These are phyloP conservation scores for Eublepharis macularius DNA, from an alignment of 2,113 vertebrate genomes.

Conservation along the genomic window DNA sequence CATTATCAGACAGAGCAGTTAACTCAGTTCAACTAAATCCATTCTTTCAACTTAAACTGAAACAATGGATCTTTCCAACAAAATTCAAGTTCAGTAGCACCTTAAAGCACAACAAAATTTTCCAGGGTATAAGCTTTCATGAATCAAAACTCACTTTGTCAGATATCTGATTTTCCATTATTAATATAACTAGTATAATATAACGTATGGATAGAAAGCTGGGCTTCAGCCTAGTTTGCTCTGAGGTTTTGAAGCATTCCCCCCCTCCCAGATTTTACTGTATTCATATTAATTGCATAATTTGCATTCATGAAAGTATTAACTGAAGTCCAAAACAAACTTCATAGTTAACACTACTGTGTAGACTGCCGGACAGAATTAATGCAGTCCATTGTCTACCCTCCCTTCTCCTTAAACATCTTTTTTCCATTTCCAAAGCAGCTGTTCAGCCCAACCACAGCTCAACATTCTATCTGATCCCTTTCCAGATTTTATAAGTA, in stretches of 20 bases:
- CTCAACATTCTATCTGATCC: slow-evolving; percentile 66
- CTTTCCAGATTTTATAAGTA: slow-evolving; percentile 60
- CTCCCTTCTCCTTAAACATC: slow-evolving; percentile 32
- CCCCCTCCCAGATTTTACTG: too few relatives aligned
- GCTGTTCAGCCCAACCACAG: slow-evolving; percentile 69
- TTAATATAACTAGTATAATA: neutral
- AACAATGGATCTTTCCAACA: neutral
- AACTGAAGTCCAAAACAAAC: neutral
- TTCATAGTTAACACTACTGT: neutral
- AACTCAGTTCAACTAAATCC: neutral
- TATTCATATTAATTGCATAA: neutral
- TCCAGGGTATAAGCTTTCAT: too few relatives aligned
- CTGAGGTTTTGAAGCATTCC: neutral
- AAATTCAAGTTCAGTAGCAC: too few relatives aligned
- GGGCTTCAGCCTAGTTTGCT: neutral
- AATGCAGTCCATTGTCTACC: slow-evolving; percentile 2
- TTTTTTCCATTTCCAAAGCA: slow-evolving; percentile 65
- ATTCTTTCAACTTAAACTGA: neutral
- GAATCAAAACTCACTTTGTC: too few relatives aligned
- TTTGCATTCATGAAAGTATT: neutral
- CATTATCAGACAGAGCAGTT: too few relatives aligned
- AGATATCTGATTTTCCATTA: neutral
- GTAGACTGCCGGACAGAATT: neutral
- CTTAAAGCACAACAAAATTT: too few relatives aligned
- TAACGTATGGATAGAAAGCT: neutral